Evolutionary conservation across 2,797 vertebrate genomes (phyloP).

Genomic region (Perodicticus potto): DNA sequence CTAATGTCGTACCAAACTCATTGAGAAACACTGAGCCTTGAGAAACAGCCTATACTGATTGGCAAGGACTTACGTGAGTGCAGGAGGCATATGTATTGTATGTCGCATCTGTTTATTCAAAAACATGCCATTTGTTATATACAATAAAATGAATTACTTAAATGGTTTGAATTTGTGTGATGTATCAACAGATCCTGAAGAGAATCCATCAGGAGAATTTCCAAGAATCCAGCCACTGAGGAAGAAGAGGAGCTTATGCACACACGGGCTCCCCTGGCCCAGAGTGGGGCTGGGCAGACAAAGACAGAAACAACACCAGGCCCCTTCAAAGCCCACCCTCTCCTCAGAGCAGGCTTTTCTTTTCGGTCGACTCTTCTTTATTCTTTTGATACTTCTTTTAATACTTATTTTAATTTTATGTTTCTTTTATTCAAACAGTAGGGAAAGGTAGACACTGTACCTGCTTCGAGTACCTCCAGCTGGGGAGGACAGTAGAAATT

Average conservation of each 20-base stretch:
- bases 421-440: constrained; percentile 10
- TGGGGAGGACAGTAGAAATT: not conserved
- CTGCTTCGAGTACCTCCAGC: not conserved
- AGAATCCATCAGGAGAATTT: not conserved
- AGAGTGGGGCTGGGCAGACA: not conserved
- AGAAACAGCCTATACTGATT: not conserved
- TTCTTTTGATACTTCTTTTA: not conserved
- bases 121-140: constrained; percentile 37
- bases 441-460: not conserved
- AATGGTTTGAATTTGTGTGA: not conserved
- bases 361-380: not conserved
- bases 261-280: not conserved
- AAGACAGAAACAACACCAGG: not conserved
- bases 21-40: not conserved
- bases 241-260: not conserved
- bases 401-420: constrained; percentile 3
- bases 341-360: not conserved
- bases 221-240: not conserved
- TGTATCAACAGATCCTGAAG: not conserved
- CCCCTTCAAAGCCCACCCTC: not conserved
- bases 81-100: not conserved
- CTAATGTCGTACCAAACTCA: not conserved
- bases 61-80: not conserved
- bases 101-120: constrained; percentile 25
- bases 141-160: not conserved